These are phyloP conservation scores for Fregata magnificens DNA, from an alignment of 2,113 vertebrate genomes.

Conservation along the genomic window DNA sequence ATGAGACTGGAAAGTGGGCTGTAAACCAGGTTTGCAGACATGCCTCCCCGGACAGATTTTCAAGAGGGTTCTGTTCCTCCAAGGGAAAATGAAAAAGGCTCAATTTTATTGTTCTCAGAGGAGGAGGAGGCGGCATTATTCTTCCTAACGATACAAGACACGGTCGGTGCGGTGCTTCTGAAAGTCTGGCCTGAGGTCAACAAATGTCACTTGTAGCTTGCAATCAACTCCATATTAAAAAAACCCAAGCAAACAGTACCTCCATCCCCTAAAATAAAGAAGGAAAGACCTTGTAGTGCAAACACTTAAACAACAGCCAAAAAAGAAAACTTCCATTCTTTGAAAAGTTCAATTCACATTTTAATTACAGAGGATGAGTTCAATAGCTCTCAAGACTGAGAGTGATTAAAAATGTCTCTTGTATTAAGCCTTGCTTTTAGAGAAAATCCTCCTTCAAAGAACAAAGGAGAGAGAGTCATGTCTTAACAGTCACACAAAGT, in stretches of 20 bases:
- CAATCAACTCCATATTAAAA: background rate
- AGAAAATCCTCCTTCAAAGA: background rate
- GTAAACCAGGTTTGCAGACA: background rate
- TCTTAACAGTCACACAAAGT: background rate
- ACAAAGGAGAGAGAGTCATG: background rate
- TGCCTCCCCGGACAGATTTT: background rate
- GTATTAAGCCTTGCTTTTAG: background rate
- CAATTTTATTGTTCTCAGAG: background rate
- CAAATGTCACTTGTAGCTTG: background rate
- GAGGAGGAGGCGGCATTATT: background rate
- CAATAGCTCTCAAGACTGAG: background rate
- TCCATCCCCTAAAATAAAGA: background rate
- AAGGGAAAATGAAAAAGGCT: background rate
- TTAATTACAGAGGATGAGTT: background rate
- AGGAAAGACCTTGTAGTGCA: background rate
- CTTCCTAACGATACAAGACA: background rate
- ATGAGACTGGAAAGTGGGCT: background rate
- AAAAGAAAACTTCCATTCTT: background rate
- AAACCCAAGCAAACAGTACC: background rate
- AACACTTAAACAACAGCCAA: background rate
- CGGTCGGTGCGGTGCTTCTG: fast-evolving
- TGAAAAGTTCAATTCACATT: background rate
- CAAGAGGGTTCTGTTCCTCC: background rate
- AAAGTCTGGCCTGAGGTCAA: background rate
- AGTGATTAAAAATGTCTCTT: background rate